Percentiles rank a stretch among this genome's conserved stretches.
phyloP scores from a whole-genome alignment of 2,888 invertebrate genomes.

The Crepidodera aurea region DNA sequence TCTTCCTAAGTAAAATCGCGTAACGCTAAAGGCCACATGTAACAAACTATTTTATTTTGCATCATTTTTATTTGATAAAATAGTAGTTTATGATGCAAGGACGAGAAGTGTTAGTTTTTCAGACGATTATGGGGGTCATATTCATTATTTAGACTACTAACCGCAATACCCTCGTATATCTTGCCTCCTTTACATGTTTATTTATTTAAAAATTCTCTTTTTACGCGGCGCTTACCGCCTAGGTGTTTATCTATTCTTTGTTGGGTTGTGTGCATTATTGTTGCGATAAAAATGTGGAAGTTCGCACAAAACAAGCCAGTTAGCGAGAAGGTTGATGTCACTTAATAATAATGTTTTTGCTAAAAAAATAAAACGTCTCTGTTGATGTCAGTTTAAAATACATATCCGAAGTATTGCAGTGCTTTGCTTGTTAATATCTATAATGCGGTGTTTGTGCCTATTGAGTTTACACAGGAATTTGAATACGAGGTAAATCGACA shows the following conservation, averaged over 20 bases:
- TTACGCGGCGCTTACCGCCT: conserved; percentile 28
- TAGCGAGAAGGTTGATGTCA: conserved; percentile 33
- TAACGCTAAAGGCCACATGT: no score
- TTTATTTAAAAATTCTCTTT: conserved; percentile 25
- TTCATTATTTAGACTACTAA: neutral
- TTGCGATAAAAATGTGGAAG: conserved; percentile 35
- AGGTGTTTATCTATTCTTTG: conserved; percentile 38
- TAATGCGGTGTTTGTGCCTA: conserved; percentile 41
- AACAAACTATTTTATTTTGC: no score
- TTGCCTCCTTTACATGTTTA: conserved; percentile 16
- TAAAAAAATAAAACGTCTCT: conserved; percentile 27
- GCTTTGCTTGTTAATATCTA: neutral
- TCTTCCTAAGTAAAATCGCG: no score
- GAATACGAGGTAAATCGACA: conserved; percentile 27
- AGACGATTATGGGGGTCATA: no score
- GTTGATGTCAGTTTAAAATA: conserved; percentile 18
- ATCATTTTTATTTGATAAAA: no score
- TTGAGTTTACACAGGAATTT: conserved; percentile 30
- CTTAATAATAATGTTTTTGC: conserved; percentile 29
- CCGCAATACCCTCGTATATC: conserved; percentile 2
- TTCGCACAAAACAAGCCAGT: conserved; percentile 36
- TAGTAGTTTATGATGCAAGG: no score
- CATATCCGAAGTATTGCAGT: conserved; percentile 16
- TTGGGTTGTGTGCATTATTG: conserved; percentile 34
- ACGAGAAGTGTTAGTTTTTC: no score